phyloP scores from a whole-genome alignment of 2,888 invertebrate species.

The Cylindroiulus punctatus region DNA sequence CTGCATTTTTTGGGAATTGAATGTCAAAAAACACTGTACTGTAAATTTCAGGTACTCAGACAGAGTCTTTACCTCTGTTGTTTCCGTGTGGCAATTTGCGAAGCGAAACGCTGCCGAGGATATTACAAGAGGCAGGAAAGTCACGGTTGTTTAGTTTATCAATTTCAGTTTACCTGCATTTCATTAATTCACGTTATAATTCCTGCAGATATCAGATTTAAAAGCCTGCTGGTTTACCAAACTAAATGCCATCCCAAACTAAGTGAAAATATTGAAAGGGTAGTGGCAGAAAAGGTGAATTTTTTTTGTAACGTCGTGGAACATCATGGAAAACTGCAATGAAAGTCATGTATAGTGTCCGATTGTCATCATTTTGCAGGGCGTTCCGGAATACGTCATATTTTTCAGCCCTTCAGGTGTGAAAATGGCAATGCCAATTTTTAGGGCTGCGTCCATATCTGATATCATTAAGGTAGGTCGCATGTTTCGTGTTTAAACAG shows the following conservation, averaged over 20 bases:
- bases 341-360: not conserved
- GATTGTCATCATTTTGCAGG: constrained; percentile 31
- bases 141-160: not conserved
- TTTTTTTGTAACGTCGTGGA: not conserved
- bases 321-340: constrained; percentile 7
- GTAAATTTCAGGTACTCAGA: not conserved
- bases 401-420: constrained; percentile 56
- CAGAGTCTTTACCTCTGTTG: constrained; percentile 35
- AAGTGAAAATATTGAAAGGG: not conserved
- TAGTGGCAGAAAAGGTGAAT: not conserved
- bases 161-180: not conserved
- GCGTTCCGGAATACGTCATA: constrained; percentile 48
- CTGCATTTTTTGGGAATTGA: not conserved
- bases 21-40: not conserved
- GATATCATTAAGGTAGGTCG: constrained; percentile 35
- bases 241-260: constrained; percentile 15
- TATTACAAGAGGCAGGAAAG: constrained; percentile 27
- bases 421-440: constrained; percentile 12
- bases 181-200: not conserved
- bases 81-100: constrained; percentile 51
- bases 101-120: constrained; percentile 43
- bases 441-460: not conserved
- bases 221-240: constrained; percentile 46
- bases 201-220: not conserved
- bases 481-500: too few relatives aligned